phyloP scores from a whole-genome alignment of 2,113 vertebrate genomes.

The Pholis gunnellus region DNA sequence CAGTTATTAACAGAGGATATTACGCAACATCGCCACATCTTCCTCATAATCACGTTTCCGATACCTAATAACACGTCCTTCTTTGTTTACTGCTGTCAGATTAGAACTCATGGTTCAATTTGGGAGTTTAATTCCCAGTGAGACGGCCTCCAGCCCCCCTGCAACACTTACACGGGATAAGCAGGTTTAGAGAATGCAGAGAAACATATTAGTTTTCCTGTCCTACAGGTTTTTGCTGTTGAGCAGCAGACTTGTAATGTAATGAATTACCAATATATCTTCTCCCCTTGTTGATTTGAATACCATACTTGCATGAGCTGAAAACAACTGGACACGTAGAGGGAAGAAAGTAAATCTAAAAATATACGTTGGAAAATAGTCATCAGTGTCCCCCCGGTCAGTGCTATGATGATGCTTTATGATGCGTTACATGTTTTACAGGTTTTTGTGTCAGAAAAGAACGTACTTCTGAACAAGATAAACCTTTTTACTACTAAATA shows the following conservation, averaged over 20 bases:
- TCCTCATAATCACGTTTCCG: slow-evolving; percentile 2
- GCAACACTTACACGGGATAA: not conserved
- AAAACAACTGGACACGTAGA: not conserved
- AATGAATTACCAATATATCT: not conserved
- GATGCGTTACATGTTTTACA: not conserved
- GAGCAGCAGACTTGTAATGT: not conserved
- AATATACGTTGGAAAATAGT: no score
- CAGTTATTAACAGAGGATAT: not conserved
- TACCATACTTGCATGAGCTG: not conserved
- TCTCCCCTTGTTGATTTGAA: not conserved
- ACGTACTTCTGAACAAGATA: not conserved
- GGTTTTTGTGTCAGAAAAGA: not conserved
- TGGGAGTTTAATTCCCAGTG: not conserved
- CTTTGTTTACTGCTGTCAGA: not conserved
- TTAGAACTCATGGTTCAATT: not conserved
- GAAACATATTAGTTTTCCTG: not conserved
- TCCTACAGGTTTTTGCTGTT: not conserved
- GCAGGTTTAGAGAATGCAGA: not conserved
- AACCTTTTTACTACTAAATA: not conserved
- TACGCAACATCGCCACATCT: not conserved
- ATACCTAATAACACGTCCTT: not conserved
- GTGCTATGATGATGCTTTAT: not conserved
- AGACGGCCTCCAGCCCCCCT: not conserved
- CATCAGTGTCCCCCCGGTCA: no score
- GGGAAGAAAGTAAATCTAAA: not conserved